These are phyloP conservation scores for Callaeas wilsoni DNA, from an alignment of 2,113 vertebrate genomes.

Conservation along the genomic window DNA sequence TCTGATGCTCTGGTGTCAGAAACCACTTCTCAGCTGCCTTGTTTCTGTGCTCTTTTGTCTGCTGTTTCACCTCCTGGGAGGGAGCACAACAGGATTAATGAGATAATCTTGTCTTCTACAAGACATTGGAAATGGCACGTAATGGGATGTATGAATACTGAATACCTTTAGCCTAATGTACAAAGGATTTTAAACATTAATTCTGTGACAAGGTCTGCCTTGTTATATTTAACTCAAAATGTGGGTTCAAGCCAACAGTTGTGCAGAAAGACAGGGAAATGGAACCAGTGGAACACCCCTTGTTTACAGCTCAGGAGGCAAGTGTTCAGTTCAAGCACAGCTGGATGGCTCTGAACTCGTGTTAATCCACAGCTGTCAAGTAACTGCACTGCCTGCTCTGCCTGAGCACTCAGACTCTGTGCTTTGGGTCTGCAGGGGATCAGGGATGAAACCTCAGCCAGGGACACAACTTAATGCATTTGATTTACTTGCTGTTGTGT, in stretches of 20 bases:
- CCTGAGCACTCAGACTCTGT: background rate
- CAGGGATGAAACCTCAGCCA: background rate
- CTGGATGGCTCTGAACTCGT: background rate
- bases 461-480: background rate
- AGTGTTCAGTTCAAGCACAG: background rate
- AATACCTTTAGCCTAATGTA: background rate
- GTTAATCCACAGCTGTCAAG: background rate
- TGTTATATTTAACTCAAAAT: background rate
- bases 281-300: background rate
- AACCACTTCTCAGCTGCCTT: background rate
- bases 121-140: background rate
- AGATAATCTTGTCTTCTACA: background rate
- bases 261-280: background rate
- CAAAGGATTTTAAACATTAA: background rate
- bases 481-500: background rate
- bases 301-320: background rate
- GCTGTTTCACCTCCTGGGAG: background rate
- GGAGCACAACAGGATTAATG: background rate
- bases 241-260: background rate
- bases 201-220: background rate
- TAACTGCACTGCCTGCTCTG: background rate
- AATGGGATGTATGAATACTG: background rate
- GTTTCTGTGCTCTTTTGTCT: background rate
- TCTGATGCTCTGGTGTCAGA: background rate
- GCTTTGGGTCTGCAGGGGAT: background rate